phyloP scores from a whole-genome alignment of 2,888 invertebrate genomes.

The Pharmacophagus antenor region DNA sequence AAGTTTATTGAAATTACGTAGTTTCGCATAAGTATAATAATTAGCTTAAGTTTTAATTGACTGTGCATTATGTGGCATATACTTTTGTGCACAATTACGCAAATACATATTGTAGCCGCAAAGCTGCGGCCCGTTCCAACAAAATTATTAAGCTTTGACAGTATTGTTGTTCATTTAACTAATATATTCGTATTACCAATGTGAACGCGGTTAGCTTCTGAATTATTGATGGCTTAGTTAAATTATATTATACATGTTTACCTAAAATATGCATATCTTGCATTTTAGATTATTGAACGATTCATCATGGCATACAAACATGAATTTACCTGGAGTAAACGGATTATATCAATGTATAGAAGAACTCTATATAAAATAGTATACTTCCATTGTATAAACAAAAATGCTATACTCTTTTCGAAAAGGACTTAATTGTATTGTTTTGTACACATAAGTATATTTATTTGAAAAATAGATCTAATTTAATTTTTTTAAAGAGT shows the following conservation, averaged over 20 bases:
- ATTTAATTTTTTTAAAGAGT: no score
- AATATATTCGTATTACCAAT: constrained; percentile 9
- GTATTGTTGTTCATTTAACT: constrained; percentile 15
- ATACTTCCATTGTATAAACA: not conserved
- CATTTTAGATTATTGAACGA: not conserved
- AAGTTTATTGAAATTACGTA: no score
- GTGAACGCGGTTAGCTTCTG: not conserved
- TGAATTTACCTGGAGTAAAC: not conserved
- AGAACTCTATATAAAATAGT: no score
- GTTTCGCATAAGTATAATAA: no score
- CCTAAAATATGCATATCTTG: no score
- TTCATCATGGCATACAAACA: not conserved
- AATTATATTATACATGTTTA: not conserved
- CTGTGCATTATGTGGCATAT: not conserved
- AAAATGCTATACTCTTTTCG: no score
- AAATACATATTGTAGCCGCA: constrained; percentile 4
- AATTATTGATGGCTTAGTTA: constrained; percentile 6
- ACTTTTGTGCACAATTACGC: not conserved
- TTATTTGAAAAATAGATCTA: no score
- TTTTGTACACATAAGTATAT: no score
- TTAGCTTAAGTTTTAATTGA: not conserved
- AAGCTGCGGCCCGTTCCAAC: not conserved
- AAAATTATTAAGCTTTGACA: constrained; percentile 15
- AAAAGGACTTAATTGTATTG: no score
- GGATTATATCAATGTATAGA: no score